phyloP scores from a whole-genome alignment of 2,888 invertebrate genomes.

The Electrophaes corylata region DNA sequence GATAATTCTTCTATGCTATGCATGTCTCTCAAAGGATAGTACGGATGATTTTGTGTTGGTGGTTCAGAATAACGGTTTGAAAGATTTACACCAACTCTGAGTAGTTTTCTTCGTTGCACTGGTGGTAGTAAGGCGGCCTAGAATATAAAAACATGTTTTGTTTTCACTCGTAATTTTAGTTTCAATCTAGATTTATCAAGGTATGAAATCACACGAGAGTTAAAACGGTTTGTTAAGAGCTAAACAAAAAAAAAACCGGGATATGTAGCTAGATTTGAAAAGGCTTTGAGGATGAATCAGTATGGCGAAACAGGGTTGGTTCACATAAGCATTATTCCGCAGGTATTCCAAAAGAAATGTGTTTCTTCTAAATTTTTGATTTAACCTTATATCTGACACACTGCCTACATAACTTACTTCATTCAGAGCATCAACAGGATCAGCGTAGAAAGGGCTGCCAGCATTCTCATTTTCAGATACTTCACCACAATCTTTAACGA shows the following conservation, averaged over 20 bases:
- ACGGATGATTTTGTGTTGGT: conserved; percentile 79
- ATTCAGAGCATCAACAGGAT: conserved; percentile 93
- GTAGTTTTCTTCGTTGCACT: conserved; percentile 74
- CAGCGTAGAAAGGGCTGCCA: conserved; percentile 94
- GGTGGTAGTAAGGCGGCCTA: conserved; percentile 72
- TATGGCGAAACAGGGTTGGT: no score
- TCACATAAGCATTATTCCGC: no score
- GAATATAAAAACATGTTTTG: conserved; percentile 26
- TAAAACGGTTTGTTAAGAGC: no score
- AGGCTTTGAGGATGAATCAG: no score
- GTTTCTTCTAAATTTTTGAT: no score
- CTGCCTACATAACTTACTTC: conserved; percentile 70
- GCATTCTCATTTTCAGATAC: conserved; percentile 85
- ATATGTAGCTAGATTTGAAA: no score
- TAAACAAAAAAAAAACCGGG: no score
- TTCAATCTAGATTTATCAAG: no score
- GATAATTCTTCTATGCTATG: conserved; percentile 82
- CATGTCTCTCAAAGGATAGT: conserved; percentile 79
- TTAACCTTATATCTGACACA: no score
- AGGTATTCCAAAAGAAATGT: no score
- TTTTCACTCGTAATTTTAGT: not conserved
- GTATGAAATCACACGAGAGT: no score
- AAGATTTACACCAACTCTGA: conserved; percentile 69
- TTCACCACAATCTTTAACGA: conserved; percentile 58
- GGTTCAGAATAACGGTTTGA: conserved; percentile 87